A percentile compares a stretch with the other conserved stretches of the same genome.
Evolutionary conservation across 64 coral and sea anemone species (phyloP).

Genomic region (Stylophora pistillata): DNA sequence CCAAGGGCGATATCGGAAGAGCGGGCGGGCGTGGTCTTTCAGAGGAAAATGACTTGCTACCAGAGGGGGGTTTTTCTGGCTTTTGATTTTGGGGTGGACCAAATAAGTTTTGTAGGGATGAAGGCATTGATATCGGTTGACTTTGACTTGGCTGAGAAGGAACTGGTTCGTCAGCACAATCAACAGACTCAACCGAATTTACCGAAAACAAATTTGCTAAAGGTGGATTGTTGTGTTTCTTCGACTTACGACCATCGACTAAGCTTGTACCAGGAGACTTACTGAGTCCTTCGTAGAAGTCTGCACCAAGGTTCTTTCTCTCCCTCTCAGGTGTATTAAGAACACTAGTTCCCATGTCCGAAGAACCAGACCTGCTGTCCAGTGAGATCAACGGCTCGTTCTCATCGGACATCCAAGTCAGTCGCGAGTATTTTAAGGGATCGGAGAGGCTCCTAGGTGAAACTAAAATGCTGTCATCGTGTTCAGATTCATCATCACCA

Average conservation of each 20-base stretch:
- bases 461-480: neutral
- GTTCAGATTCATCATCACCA: neutral
- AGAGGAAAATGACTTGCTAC: neutral
- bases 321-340: neutral
- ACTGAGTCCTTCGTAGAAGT: conserved; percentile 8
- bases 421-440: neutral
- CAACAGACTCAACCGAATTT: neutral
- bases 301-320: neutral
- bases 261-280: conserved; percentile 14
- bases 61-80: neutral
- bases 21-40: neutral
- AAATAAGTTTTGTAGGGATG: conserved; percentile 24
- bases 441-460: neutral
- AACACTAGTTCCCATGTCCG: neutral
- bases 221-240: neutral
- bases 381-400: neutral
- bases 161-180: neutral
- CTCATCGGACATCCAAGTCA: conserved; percentile 25
- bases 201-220: neutral
- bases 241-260: neutral
- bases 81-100: neutral
- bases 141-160: neutral
- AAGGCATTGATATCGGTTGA: neutral
- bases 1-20: conserved; percentile 21
- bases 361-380: conserved; percentile 7